Conservation (phyloP, 2,113 vertebrate species). For the Sminthopsis crassicaudata region DNA sequence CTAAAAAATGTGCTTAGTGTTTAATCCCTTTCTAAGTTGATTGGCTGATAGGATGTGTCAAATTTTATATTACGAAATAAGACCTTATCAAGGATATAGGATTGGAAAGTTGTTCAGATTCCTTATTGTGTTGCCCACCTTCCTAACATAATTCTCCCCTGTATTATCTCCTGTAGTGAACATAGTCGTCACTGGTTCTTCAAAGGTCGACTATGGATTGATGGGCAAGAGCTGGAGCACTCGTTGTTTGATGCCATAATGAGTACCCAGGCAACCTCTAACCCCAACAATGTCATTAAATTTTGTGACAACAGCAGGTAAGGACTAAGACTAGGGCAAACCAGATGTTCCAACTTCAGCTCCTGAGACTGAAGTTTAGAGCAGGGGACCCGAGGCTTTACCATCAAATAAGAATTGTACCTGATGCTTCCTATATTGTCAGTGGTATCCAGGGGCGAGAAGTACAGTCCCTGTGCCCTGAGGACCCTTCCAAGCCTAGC, state of each 20-base stretch:
- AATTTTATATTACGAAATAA: neutral
- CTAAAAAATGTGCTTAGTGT: neutral
- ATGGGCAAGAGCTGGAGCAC: slow-evolving; percentile 85
- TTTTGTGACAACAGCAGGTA: slow-evolving; percentile 98
- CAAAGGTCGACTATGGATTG: slow-evolving; percentile 88
- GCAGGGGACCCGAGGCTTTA: neutral
- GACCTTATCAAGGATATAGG: neutral
- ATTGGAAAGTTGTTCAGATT: neutral
- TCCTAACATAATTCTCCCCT: neutral
- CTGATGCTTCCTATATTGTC: slow-evolving; percentile 2
- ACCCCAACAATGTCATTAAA: slow-evolving; percentile 94
- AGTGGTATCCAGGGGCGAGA: slow-evolving; percentile 91
- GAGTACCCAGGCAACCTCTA: slow-evolving; percentile 91
- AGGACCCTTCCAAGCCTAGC: slow-evolving; percentile 86
- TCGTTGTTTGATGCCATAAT: slow-evolving; percentile 93
- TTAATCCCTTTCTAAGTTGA: neutral
- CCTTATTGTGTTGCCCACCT: neutral
- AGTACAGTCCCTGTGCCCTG: slow-evolving; percentile 85
- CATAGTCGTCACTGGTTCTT: slow-evolving; percentile 98
- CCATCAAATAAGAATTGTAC: neutral
- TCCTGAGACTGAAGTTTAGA: neutral
- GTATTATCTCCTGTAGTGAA: slow-evolving; percentile 82
- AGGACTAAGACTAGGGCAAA: neutral
- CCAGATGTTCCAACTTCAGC: neutral
- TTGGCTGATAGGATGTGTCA: neutral